Conservation (phyloP, 2,888 invertebrate species). For the Nasonovia ribisnigri region DNA sequence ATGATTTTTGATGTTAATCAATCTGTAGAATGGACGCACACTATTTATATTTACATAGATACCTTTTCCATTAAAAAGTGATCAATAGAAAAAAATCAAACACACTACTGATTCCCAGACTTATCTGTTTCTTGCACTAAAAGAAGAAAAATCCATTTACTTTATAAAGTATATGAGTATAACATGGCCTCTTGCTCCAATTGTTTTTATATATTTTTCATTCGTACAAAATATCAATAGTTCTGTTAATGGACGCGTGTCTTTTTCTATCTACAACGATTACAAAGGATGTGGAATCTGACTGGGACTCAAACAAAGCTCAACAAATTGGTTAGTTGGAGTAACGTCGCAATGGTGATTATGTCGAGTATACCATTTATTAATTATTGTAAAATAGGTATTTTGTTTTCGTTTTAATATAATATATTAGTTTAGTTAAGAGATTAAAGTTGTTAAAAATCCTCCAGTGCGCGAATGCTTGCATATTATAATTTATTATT, state of each 20-base stretch:
- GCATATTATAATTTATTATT: not conserved
- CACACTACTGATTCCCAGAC: not conserved
- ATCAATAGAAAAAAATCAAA: not conserved
- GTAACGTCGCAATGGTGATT: not conserved
- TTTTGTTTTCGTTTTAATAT: not conserved
- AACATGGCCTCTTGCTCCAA: no score
- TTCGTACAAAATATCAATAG: not conserved
- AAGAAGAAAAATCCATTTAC: no score
- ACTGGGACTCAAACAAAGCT: not conserved
- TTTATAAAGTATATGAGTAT: no score
- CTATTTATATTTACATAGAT: not conserved
- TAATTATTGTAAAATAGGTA: not conserved
- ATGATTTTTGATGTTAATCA: not conserved
- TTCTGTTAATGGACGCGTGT: not conserved
- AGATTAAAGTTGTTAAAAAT: no score
- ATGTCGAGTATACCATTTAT: not conserved
- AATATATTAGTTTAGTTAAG: no score
- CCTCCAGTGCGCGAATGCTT: not conserved
- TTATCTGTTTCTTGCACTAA: not conserved
- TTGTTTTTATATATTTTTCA: not conserved
- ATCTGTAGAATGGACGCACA: not conserved
- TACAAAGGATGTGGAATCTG: not conserved
- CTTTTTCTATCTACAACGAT: not conserved
- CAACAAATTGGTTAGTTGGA: not conserved
- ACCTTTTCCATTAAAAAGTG: not conserved